Base-by-base conservation (phyloP, 2,797 vertebrate genomes). In the Coregonus ussuriensis region DNA sequence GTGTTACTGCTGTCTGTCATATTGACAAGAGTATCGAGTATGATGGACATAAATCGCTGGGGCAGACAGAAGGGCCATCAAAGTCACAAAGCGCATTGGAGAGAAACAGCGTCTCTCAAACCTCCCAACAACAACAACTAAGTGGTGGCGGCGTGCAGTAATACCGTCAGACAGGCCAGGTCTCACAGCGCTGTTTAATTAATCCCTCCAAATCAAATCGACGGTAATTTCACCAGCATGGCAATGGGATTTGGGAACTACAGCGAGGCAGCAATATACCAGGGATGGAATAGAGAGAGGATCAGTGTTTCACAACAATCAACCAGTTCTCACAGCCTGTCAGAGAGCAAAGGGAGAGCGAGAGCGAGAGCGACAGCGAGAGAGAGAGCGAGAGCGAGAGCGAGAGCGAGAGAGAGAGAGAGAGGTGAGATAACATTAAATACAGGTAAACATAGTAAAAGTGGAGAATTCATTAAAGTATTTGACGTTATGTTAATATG, bases 131-230 rank as follows among this genome's bases (percentile, higher is more conserved):
- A 87, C 83, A 87, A 89, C 88, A 88, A 90, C 89, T 88, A 87
- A 82, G 78, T 79, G 82, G 74, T 77, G 2, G 7, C 37, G 7
- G n/a, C 83, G 78, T 88, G 85, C 80, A 77, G 74, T 85, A 76
- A 81, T 72, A 84, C 88, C 84, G 81, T 86, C 83, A 86, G 86
- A 86, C 84, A 77, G 74, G 75, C 82, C 85, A 78, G 75, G 62
- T 87, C 89, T 76, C 80, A 78, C 84, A 86, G 89, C 87, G 85
- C 86, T 84, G 84, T 88, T 91, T 92, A 93, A 93, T 94, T 93
- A 92, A 93, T 92, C 90, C 88, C 84, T 63, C 77, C 88, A 89
- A 92, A 93, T 94, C 90, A 88, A 93, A 92, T 92, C 77, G 79
- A 87, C 87, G 86, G 86, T 86, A 83, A 90, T 91, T 91, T 90